Evolutionary conservation across 2,113 vertebrate genomes (phyloP).

Genomic region (Malurus elegans): DNA sequence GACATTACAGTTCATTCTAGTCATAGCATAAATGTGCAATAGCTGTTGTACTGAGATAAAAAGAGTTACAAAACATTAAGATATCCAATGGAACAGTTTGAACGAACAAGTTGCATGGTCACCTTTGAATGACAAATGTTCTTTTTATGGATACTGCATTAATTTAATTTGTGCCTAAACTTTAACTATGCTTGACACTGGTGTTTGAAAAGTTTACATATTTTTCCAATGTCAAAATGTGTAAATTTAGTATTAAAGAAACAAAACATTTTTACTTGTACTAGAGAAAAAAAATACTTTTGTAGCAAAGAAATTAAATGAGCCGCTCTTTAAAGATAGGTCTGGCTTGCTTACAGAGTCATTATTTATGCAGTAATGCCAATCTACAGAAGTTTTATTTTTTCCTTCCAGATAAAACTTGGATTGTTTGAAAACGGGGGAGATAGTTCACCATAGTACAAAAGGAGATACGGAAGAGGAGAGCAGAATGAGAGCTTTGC

Average conservation of each 20-base stretch:
- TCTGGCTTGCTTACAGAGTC: background rate
- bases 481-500: constrained; percentile 28
- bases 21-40: background rate
- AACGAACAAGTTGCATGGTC: background rate
- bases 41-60: background rate
- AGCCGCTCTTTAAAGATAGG: background rate
- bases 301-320: background rate
- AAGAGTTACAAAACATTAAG: background rate
- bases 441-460: background rate
- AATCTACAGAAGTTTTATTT: background rate
- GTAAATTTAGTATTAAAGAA: background rate
- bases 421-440: background rate
- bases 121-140: background rate
- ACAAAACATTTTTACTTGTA: background rate
- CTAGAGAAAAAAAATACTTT: background rate
- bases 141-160: background rate
- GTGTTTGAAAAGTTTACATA: background rate
- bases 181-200: background rate
- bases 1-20: background rate
- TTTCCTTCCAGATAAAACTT: constrained; percentile 62
- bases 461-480: constrained; percentile 40
- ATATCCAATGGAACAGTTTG: background rate
- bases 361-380: background rate
- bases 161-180: background rate
- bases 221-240: background rate